Base-by-base conservation (phyloP, 2,113 vertebrate species). In the Astatotilapia flaviijosephi region DNA sequence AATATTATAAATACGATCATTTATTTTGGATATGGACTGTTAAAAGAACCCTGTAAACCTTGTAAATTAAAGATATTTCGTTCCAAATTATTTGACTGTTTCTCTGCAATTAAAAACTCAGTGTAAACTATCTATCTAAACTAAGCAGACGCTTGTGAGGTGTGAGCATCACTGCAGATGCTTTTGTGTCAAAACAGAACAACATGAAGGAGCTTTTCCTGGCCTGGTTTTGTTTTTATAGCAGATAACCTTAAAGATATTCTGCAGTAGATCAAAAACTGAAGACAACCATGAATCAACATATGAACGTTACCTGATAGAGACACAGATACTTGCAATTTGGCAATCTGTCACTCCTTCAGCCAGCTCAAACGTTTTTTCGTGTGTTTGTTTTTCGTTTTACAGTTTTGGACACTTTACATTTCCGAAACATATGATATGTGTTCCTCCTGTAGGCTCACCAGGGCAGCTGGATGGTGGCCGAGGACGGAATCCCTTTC, bases 401-500 rank as follows among this genome's bases (percentile, higher is more conserved):
- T 54, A 12, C n/a, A 21, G 51, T 54, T 54, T 54, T 54, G 51
- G 51, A 54, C n/a, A 54, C n/a, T 54, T 54, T 12, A 21, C n/a
- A 6, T 21, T 21, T 21, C 1, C 51, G 0, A 53, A 53, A 53
- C 51, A 54, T 21, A 54, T 53, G 51, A 21, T 21, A 21, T 21
- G 51, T 53, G 51, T 11, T 53, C 19, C 51, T 53, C 51, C 51
- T 53, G 51, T 53, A 53, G 51, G 19, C 0, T 53, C 51, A 53
- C 19, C 19, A 53, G 19, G 19, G 49, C 49, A 53, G 49, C 49
- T 53, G 19, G 0, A 53, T 2, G 49, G 9, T 53, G 19, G 49
- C 0, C 5, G 0, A 53, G 49, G 19, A 53, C 5, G 2, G 49
- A 53, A 10, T 53, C 51, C 51, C 5, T 21, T 53, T 53, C 51